phyloP scores from a whole-genome alignment of 2,113 vertebrate species.

The Alethe castanea region DNA sequence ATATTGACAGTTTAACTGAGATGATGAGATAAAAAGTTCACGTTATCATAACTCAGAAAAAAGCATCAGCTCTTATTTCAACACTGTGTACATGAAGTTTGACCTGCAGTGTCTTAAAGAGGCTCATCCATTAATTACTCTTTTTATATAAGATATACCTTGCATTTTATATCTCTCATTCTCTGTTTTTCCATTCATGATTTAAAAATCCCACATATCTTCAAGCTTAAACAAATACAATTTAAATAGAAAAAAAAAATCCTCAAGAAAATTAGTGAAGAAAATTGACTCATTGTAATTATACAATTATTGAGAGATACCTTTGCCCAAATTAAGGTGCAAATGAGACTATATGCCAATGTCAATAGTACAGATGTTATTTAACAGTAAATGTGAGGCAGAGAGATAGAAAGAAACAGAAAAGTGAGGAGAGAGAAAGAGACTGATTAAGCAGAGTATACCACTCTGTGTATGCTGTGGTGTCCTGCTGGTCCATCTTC shows the following conservation, averaged over 20 bases:
- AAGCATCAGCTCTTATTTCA: background rate
- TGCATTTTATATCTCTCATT: background rate
- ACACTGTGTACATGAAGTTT: background rate
- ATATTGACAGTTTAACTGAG: background rate
- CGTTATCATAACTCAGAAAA: background rate
- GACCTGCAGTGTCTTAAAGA: background rate
- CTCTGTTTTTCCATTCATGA: background rate
- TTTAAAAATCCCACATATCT: background rate
- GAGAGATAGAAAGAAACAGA: background rate
- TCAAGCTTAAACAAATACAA: slow-evolving; percentile 22
- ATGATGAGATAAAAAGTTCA: background rate
- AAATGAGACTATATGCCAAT: background rate
- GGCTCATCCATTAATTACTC: background rate
- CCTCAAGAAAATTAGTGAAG: background rate
- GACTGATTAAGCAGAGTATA: background rate
- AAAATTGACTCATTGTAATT: background rate
- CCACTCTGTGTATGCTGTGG: background rate
- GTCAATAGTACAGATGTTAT: background rate
- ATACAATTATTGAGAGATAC: rapidly evolving
- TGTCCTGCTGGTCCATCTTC: background rate
- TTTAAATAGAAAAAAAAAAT: background rate
- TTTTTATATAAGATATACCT: background rate
- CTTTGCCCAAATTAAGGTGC: background rate
- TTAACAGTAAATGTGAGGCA: background rate
- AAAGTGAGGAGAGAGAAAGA: background rate